Conservation (phyloP, 2,113 vertebrate genomes). For the Sula dactylatra region DNA sequence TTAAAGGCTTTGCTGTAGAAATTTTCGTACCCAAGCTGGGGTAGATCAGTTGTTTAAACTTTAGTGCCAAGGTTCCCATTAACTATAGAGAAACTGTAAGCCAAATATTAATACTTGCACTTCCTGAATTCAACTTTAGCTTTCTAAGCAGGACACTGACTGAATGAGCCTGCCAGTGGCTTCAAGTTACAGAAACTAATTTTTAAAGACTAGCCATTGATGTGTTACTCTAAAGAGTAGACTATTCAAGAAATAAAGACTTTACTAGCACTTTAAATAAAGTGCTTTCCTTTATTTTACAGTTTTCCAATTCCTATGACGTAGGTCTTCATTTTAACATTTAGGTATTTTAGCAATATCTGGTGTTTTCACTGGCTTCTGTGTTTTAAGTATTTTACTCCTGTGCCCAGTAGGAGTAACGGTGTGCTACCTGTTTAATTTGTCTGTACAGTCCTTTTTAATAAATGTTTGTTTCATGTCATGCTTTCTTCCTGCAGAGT, state of each 20-base stretch:
- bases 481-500: background rate
- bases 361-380: background rate
- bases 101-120: background rate
- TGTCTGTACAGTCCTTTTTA: conserved; percentile 49
- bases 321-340: background rate
- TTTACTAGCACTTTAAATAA: background rate
- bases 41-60: background rate
- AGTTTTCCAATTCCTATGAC: background rate
- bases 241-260: background rate
- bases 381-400: conserved; percentile 29
- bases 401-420: background rate
- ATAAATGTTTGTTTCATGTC: conserved; percentile 49
- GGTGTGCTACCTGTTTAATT: conserved; percentile 20
- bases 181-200: background rate
- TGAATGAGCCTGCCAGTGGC: background rate
- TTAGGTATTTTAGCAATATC: conserved; percentile 4
- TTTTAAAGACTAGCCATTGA: background rate
- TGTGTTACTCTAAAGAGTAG: background rate
- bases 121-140: background rate
- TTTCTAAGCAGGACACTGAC: background rate
- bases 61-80: background rate
- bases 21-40: background rate
- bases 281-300: conserved; percentile 19
- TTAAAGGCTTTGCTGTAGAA: background rate
- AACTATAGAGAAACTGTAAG: background rate